Conservation (phyloP, 2,113 vertebrate genomes). For the Ancistrus triradiatus region DNA sequence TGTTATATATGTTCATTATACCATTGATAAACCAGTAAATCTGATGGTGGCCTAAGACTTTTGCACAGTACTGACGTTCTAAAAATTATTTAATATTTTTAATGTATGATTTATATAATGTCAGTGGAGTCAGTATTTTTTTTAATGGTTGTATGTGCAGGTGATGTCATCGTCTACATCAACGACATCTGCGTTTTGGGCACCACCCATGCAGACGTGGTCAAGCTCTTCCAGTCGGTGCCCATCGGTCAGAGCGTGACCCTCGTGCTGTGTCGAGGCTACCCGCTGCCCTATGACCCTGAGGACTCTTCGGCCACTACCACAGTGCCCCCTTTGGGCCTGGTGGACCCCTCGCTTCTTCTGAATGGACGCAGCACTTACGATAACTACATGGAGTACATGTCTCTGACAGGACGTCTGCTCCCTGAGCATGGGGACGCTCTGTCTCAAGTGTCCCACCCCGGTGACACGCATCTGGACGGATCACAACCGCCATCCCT, state of each 20-base stretch:
- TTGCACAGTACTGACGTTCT: no score
- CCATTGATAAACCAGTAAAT: no score
- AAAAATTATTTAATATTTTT: no score
- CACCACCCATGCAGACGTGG: slow-evolving; percentile 96
- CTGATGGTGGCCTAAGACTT: no score
- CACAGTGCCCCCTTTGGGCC: slow-evolving; percentile 85
- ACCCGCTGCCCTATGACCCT: slow-evolving; percentile 95
- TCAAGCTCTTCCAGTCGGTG: slow-evolving; percentile 99
- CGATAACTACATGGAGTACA: slow-evolving; percentile 97
- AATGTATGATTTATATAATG: no score
- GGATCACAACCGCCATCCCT: slow-evolving; percentile 84
- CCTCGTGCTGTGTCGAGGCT: slow-evolving; percentile 95
- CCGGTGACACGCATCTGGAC: slow-evolving; percentile 89
- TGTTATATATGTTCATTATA: no score
- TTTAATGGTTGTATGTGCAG: slow-evolving; percentile 67
- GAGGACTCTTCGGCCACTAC: slow-evolving; percentile 85
- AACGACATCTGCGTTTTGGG: slow-evolving; percentile 98
- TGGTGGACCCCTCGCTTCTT: slow-evolving; percentile 89
- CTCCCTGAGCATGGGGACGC: slow-evolving; percentile 83
- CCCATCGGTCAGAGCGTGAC: slow-evolving; percentile 97
- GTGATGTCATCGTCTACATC: slow-evolving; percentile 99
- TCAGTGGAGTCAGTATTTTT: no score
- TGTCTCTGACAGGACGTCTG: slow-evolving; percentile 93
- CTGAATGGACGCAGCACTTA: slow-evolving; percentile 94
- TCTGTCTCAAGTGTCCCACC: slow-evolving; percentile 79